Evolutionary conservation across 2,113 vertebrate species (phyloP), one percentile per base, ranked within the genome.

Genomic region (Salvelinus namaycush): DNA sequence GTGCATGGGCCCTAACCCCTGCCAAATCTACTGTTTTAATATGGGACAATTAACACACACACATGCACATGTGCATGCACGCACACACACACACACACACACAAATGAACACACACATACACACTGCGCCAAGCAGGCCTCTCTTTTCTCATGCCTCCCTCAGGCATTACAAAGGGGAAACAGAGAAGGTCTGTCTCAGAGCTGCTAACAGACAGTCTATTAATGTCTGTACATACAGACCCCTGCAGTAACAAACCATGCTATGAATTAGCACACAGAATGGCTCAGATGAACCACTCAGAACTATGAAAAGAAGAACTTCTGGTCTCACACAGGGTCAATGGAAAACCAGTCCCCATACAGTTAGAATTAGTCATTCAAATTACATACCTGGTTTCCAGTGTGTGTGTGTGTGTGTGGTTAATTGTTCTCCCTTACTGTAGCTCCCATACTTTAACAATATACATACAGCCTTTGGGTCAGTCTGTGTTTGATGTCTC

Each of bases 401-500:
- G 14, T 20, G 54, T 57, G 13, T 57, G 54, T 57, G 51, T 60
- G 57, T n/a, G 59, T 2, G 51, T 16, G 20, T 14, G 59, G 20
- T 6, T 22, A n/a, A 22, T 54, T 24, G 20, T 13, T n/a, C 44
- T 29, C n/a, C 39, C 62, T 6, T 48, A 69, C 24, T n/a, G 16
- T n/a, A 70, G 44, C n/a, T 49, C n/a, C 39, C 66, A 11, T 51
- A 69, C 70, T 83, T 80, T 80, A 70, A 83, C 79, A 73, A 80
- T 77, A 86, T 29, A 31, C 7, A 9, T 75, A 26, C 39, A 86
- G 81, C 84, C 82, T 85, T 71, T 70, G 68, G 74, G 49, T 70
- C 81, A 76, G 85, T 81, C 54, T 81, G 51, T 74, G 2, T 65
- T 92, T 91, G 83, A 90, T 88, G 86, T 87, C 31, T 76, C 26